Evolutionary conservation across 2,888 invertebrate species (phyloP).

Genomic region (Aphidius colemani): DNA sequence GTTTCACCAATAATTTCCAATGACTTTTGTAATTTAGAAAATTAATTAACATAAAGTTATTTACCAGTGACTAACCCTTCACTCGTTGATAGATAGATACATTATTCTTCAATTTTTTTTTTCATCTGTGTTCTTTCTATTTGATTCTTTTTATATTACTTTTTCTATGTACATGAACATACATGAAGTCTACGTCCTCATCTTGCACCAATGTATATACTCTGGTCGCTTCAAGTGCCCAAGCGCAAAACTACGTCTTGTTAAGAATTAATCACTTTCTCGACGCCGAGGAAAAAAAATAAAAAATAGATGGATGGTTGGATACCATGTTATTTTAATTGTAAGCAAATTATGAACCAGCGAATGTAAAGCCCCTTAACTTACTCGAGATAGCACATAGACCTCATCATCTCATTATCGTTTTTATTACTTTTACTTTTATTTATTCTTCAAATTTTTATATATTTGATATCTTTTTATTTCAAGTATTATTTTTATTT

Average conservation of each 20-base stretch:
- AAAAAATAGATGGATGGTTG: conserved; percentile 24
- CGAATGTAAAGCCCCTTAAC: conserved; percentile 12
- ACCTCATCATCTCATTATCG: conserved; percentile 21
- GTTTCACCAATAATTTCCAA: too few species aligned
- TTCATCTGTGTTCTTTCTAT: conserved; percentile 23
- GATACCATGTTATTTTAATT: conserved; percentile 40
- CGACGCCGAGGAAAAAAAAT: conserved; percentile 35
- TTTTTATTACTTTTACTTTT: conserved; percentile 4
- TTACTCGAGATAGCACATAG: neutral
- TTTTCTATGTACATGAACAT: neutral
- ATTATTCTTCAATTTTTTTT: conserved; percentile 28
- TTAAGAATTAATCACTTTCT: conserved; percentile 50
- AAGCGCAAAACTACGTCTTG: conserved; percentile 42
- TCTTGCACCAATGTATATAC: conserved; percentile 22
- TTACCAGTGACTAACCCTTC: too few species aligned
- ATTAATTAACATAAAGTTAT: too few species aligned
- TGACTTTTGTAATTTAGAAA: too few species aligned
- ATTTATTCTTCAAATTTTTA: neutral
- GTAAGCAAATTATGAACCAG: conserved; percentile 36
- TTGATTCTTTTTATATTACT: conserved; percentile 9
- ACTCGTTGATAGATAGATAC: neutral
- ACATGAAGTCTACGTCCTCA: conserved; percentile 12
- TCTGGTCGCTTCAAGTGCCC: conserved; percentile 36
- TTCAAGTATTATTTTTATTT: neutral
- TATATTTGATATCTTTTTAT: conserved; percentile 12